These are phyloP conservation scores for Mormyrus hasselquistii DNA, from an alignment of 2,797 vertebrate species.

Conservation along the genomic window DNA sequence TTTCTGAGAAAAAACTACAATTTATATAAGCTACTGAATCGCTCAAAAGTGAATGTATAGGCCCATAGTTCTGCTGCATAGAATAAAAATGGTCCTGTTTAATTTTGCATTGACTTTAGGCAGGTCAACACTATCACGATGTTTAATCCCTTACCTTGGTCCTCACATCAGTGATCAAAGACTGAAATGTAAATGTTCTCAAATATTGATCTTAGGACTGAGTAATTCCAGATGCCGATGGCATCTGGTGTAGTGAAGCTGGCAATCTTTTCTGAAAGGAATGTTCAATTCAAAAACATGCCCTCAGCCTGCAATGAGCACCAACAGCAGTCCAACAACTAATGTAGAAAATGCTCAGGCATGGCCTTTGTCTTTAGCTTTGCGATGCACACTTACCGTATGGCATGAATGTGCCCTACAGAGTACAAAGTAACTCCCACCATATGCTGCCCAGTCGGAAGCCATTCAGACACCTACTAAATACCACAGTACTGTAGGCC, in stretches of 20 bases:
- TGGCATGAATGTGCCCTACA: not conserved
- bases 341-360: not conserved
- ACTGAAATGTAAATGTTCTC: not conserved
- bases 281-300: not conserved
- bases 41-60: no score
- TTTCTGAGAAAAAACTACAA: no score
- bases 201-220: not conserved
- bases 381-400: not conserved
- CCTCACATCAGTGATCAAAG: not conserved
- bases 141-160: not conserved
- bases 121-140: not conserved
- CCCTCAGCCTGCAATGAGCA: not conserved
- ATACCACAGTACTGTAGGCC: not conserved
- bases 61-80: not conserved
- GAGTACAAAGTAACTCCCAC: not conserved
- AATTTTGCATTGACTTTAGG: not conserved
- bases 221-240: not conserved
- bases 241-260: not conserved
- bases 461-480: not conserved
- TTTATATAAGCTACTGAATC: no score
- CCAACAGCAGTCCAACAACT: not conserved
- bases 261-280: not conserved
- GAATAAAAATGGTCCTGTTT: not conserved
- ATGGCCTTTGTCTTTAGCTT: not conserved
- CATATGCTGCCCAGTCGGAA: not conserved